Conservation (phyloP, 2,113 vertebrate genomes). For the Serilophus lunatus region DNA sequence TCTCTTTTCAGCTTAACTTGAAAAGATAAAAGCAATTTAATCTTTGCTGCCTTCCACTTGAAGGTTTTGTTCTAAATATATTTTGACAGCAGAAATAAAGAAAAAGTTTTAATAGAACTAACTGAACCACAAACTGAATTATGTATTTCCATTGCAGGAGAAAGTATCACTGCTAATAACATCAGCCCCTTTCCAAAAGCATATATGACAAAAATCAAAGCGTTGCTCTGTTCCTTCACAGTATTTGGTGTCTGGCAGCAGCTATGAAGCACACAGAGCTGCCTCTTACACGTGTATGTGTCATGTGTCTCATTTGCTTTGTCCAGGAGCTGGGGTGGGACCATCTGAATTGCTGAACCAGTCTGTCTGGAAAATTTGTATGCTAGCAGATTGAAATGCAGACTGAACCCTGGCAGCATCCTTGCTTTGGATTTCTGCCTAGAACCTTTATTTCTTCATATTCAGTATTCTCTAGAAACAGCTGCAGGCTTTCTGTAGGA, state of each 20-base stretch:
- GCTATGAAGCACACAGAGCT: not conserved
- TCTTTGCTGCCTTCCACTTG: not conserved
- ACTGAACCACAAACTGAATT: conserved; percentile 61
- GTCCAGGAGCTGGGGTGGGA: conserved; percentile 19
- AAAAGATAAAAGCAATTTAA: conserved; percentile 36
- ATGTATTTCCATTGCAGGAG: conserved; percentile 59
- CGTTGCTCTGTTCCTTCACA: not conserved
- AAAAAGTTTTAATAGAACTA: conserved; percentile 55
- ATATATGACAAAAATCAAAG: conserved; percentile 42
- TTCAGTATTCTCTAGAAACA: not conserved
- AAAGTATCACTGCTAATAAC: conserved; percentile 30
- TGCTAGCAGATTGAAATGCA: not conserved
- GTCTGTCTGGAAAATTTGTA: conserved; percentile 38
- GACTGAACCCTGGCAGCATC: conserved; percentile 16
- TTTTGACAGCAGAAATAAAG: conserved; percentile 61
- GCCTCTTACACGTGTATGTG: not conserved
- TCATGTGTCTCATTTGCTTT: not conserved
- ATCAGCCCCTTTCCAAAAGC: conserved; percentile 31
- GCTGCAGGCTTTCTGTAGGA: not conserved
- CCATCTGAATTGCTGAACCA: conserved; percentile 14
- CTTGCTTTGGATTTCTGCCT: conserved; percentile 37
- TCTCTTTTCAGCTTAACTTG: conserved; percentile 21
- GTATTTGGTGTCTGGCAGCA: conserved; percentile 3
- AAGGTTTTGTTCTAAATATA: conserved; percentile 39
- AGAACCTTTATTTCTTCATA: conserved; percentile 32